Conservation (phyloP, 2,797 vertebrate genomes). For the Mus spretus region DNA sequence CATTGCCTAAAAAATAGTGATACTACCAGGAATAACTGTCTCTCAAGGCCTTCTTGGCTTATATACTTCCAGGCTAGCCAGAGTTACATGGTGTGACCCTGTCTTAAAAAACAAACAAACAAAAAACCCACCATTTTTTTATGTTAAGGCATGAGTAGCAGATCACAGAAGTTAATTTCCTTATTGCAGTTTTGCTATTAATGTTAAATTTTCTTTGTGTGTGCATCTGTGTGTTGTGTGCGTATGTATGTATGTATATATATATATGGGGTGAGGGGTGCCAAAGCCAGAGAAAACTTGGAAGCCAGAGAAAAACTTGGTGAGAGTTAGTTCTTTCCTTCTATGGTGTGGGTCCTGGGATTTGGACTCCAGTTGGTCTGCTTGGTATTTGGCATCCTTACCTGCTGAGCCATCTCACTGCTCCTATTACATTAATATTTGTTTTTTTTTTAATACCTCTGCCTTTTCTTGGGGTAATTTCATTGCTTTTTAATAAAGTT, state of each 20-base stretch:
- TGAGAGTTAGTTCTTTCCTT: not conserved
- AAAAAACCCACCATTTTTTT: not conserved
- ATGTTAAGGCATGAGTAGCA: slow-evolving; percentile 37
- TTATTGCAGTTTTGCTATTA: slow-evolving; percentile 55
- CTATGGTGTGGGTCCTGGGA: too few species aligned
- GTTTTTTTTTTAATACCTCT: slow-evolving; percentile 32
- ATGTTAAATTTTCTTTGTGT: not conserved
- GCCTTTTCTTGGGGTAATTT: slow-evolving; percentile 36
- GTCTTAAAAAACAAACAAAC: not conserved
- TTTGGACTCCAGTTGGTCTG: not conserved
- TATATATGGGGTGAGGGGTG: too few species aligned
- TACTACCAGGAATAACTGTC: not conserved
- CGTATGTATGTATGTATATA: not conserved
- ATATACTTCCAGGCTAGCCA: not conserved
- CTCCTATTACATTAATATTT: slow-evolving; percentile 38
- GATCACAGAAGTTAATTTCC: slow-evolving; percentile 59
- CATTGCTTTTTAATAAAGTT: slow-evolving; percentile 59
- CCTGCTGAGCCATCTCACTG: not conserved
- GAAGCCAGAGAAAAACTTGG: not conserved
- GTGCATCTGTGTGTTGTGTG: too few species aligned
- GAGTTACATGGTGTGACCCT: not conserved
- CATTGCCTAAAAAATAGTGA: not conserved
- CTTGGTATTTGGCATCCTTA: not conserved
- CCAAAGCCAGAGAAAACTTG: not conserved
- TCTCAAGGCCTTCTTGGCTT: not conserved